Evolutionary conservation across 1,140 invertebrate species (phyloP), one percentile per base, ranked within the genome.

Genomic region (Papilio helenus): DNA sequence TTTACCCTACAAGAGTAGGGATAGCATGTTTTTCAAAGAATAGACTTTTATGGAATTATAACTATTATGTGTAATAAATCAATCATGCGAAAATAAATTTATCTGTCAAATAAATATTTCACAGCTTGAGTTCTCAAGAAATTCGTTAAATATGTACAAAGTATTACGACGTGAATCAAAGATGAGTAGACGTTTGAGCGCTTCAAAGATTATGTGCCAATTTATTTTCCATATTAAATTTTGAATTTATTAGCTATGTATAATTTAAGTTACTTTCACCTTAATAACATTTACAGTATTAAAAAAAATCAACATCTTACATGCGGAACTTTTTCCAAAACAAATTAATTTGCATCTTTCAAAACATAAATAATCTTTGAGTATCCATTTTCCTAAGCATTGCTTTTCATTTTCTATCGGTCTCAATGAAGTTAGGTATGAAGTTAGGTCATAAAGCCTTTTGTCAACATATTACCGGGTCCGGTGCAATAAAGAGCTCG

Each of bases 91-190:
- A 39, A 1, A 39, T 8, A 1, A 34, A 4, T 34, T 34, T 39
- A 12, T 46, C 44, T 46, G 1, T 46, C 12, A 46, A 46, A 51
- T 51, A 16, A 26, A 23, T 26, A 65, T 65, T 65, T 65, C 23
- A 26, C 9, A 65, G 20, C 2, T 26, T 65, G 8, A 23, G 3
- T 61, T 61, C 9, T 12, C 10, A 65, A 65, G 23, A 16, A 34
- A 68, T 68, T 68, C 61, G 23, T 68, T 68, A 68, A 68, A 68
- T 68, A 68, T 68, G 12, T 68, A 68, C 26, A 68, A 34, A 68
- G 61, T 12, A 68, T 68, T 68, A 68, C 58, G 58, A 61, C 58
- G 61, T 16, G 61, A 68, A 68, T 34, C 61, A 2, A 12, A 29
- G 61, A 34, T 29, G 26, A 68, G 61, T 68, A 68, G 26, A 26